Evolutionary conservation across 2,797 vertebrate species (phyloP).

Genomic region (Menidia menidia): DNA sequence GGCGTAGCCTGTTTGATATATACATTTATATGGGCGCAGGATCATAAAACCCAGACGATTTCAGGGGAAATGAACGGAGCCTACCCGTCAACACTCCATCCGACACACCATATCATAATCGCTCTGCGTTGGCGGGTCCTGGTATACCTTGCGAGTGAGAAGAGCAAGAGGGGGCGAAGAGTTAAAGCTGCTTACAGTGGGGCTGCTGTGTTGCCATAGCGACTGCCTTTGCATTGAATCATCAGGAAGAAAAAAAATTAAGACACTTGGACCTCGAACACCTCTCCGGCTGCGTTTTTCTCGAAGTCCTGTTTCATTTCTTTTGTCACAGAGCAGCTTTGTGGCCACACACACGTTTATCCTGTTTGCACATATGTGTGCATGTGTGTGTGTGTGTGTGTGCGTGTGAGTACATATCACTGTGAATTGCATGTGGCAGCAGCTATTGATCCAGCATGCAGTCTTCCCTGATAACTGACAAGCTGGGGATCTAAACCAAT

Average conservation of each 20-base stretch:
- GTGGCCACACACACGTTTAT: background rate
- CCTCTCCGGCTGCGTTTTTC: conserved; percentile 32
- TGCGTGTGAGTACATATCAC: background rate
- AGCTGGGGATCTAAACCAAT: conserved; percentile 30
- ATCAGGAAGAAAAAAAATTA: conserved; percentile 52
- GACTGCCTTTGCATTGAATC: conserved; percentile 84
- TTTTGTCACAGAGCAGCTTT: conserved; percentile 24
- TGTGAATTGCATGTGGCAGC: background rate
- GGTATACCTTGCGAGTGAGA: conserved; percentile 64
- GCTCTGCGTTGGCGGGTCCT: conserved; percentile 26
- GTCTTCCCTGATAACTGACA: conserved; percentile 27
- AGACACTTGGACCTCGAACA: conserved; percentile 62
- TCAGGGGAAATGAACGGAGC: conserved; percentile 15
- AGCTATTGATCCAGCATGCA: conserved; percentile 24
- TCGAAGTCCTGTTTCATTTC: conserved; percentile 29
- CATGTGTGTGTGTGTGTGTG: background rate
- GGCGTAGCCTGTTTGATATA: background rate
- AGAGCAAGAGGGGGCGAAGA: conserved; percentile 73
- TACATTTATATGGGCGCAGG: background rate
- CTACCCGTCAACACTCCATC: conserved; percentile 35
- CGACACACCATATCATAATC: conserved; percentile 44
- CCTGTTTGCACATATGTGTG: background rate
- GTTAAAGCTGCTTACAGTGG: conserved; percentile 71
- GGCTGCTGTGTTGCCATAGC: conserved; percentile 85
- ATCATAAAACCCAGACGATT: conserved; percentile 22